Percentiles rank a stretch among this genome's conserved stretches.
Evolutionary conservation across 2,113 vertebrate genomes (phyloP).

Genomic region (Tangachromis dhanisi): DNA sequence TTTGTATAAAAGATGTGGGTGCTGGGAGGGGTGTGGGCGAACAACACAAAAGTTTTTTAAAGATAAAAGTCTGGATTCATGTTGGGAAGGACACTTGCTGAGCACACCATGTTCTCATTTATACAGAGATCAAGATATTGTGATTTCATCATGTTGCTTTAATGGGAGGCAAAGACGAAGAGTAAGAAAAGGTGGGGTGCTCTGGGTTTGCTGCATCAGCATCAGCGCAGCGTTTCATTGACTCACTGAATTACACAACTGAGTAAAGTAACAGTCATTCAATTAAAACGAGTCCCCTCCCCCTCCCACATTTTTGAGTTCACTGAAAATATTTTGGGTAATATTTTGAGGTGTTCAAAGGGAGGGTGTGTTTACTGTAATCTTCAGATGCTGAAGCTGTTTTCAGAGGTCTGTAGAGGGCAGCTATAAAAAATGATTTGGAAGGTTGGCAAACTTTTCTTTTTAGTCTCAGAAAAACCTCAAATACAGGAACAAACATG

Average conservation of each 20-base stretch:
- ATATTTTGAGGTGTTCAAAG: neutral
- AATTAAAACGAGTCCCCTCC: neutral
- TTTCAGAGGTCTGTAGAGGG: neutral
- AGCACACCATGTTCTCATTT: neutral
- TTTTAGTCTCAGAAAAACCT: neutral
- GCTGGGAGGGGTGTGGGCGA: neutral
- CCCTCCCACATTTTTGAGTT: neutral
- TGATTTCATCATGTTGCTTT: neutral
- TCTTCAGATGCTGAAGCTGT: neutral
- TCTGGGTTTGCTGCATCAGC: neutral
- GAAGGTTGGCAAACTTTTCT: neutral
- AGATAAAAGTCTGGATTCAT: slow-evolving; percentile 6
- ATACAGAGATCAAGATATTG: neutral
- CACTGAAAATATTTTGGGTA: neutral
- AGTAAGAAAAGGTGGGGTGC: neutral
- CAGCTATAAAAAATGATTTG: neutral
- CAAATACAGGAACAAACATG: neutral
- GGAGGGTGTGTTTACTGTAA: neutral
- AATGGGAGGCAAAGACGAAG: neutral
- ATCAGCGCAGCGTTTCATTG: neutral
- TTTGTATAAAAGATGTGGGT: neutral
- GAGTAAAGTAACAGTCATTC: neutral
- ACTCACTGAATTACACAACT: neutral
- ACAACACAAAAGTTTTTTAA: neutral
- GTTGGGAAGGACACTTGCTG: neutral